A percentile compares a stretch with the other conserved stretches of the same genome.
These are phyloP conservation scores for Ciconia boyciana DNA, from an alignment of 2,113 vertebrate genomes.

Conservation along the genomic window DNA sequence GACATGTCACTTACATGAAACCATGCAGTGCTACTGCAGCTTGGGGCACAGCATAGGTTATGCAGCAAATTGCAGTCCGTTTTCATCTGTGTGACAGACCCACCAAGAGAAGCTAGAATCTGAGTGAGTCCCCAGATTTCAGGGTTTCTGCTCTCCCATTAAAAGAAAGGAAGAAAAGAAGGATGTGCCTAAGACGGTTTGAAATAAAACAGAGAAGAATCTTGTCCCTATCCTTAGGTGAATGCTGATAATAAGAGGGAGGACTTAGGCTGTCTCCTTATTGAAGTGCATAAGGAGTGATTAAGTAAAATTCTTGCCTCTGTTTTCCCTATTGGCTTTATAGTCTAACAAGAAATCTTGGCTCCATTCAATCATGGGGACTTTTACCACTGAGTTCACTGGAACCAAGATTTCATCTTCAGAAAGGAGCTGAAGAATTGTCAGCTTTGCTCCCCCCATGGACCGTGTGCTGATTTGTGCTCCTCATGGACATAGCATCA, in stretches of 20 bases:
- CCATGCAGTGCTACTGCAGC: neutral
- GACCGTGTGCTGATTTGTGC: neutral
- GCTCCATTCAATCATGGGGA: neutral
- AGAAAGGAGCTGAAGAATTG: neutral
- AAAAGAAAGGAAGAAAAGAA: neutral
- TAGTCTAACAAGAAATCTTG: neutral
- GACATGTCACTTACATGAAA: constrained; percentile 23
- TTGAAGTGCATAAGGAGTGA: neutral
- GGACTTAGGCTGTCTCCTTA: neutral
- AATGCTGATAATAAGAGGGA: neutral
- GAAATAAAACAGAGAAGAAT: neutral
- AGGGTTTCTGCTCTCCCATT: neutral
- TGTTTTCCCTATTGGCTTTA: neutral
- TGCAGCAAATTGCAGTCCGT: neutral
- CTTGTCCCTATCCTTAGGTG: neutral
- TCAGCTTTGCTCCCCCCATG: neutral
- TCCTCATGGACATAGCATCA: neutral
- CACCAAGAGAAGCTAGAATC: neutral
- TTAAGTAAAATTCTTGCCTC: neutral
- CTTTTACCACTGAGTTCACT: neutral
- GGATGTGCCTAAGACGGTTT: neutral
- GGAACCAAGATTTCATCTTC: neutral
- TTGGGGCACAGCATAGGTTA: neutral
- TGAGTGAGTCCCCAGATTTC: neutral
- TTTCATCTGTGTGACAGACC: neutral